Conservation (phyloP, 2,797 vertebrate species). For the Vireo griseus region DNA sequence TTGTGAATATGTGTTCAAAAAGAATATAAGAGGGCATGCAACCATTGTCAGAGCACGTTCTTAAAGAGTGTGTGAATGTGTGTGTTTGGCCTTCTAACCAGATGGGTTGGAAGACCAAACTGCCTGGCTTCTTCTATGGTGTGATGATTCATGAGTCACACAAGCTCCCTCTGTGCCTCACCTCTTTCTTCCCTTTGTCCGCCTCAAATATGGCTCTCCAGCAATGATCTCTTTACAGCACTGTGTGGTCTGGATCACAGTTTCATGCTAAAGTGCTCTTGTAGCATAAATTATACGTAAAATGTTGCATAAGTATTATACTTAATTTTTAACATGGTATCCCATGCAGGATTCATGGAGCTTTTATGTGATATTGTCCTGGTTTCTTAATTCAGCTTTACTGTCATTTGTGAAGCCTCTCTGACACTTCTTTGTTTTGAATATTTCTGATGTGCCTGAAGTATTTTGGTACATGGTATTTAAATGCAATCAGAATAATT, state of each 20-base stretch:
- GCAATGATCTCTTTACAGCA: neutral
- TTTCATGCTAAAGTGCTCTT: neutral
- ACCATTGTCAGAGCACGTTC: neutral
- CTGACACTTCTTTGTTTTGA: conserved; percentile 16
- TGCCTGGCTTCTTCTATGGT: neutral
- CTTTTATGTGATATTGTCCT: neutral
- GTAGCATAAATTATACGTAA: neutral
- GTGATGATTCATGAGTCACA: neutral
- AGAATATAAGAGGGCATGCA: neutral
- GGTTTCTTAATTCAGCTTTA: conserved; percentile 1
- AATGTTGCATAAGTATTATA: neutral
- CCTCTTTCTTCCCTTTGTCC: neutral
- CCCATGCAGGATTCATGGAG: neutral
- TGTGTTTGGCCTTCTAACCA: neutral
- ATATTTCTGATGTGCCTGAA: conserved; percentile 27
- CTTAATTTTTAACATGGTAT: neutral
- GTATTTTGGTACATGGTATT: conserved; percentile 37
- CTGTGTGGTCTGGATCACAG: neutral
- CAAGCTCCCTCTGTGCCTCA: neutral
- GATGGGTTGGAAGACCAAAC: neutral
- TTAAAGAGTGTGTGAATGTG: neutral
- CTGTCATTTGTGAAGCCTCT: neutral
- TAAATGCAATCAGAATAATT: conserved; percentile 17
- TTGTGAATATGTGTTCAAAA: neutral
- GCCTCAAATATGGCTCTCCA: neutral